Conservation (phyloP, 2,797 vertebrate species). For the Neosilurus hyrtlii region DNA sequence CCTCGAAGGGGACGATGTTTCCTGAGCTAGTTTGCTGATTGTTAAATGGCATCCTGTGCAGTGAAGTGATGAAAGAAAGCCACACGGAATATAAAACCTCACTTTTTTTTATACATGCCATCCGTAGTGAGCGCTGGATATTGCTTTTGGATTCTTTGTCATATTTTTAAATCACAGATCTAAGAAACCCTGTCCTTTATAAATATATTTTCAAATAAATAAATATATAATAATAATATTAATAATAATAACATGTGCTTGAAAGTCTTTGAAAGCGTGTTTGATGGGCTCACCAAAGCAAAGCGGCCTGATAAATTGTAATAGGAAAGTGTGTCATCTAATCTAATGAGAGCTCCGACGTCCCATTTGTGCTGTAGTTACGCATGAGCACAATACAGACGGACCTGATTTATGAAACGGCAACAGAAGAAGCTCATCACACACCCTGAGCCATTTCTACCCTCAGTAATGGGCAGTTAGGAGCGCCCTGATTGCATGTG, state of each 20-base stretch:
- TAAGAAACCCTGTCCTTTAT: neutral
- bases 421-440: slow-evolving; percentile 5
- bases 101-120: neutral
- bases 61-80: too few species aligned
- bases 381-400: slow-evolving; percentile 17
- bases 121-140: neutral
- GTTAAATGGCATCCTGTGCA: too few species aligned
- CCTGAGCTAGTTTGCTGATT: too few species aligned
- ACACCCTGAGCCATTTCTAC: slow-evolving; percentile 20
- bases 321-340: slow-evolving; percentile 31
- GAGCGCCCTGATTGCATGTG: slow-evolving; percentile 14
- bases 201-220: neutral
- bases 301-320: slow-evolving; percentile 27
- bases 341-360: slow-evolving; percentile 24
- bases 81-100: too few species aligned
- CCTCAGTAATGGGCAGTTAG: slow-evolving; percentile 25
- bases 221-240: too few species aligned
- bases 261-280: neutral
- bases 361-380: slow-evolving; percentile 35
- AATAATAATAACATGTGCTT: neutral
- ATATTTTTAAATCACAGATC: slow-evolving; percentile 1
- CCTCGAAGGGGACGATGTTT: too few species aligned
- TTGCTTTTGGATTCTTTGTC: slow-evolving; percentile 20
- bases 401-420: slow-evolving; percentile 37
- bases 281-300: slow-evolving; percentile 22